Conservation (phyloP, 2,797 vertebrate species). For the Xiphorhynchus erythropygius region DNA sequence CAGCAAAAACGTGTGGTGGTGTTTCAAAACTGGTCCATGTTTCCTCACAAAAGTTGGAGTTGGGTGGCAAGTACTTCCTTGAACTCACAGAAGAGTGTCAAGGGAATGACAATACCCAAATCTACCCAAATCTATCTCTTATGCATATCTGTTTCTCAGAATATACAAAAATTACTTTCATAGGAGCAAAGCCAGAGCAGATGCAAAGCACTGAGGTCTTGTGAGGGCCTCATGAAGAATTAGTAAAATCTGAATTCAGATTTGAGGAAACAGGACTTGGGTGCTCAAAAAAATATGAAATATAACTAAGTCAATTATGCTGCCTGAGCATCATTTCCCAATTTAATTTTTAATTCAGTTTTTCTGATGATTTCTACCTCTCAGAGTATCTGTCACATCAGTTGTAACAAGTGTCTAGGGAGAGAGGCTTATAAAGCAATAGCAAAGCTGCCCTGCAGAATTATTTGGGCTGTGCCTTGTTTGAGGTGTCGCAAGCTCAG, state of each 20-base stretch:
- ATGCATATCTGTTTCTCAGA: not conserved
- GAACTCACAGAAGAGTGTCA: not conserved
- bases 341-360: constrained; percentile 12
- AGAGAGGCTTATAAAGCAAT: not conserved
- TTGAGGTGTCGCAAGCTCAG: not conserved
- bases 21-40: not conserved
- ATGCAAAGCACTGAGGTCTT: not conserved
- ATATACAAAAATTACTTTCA: not conserved
- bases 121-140: not conserved
- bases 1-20: not conserved
- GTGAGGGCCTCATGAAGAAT: not conserved
- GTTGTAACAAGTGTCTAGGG: not conserved
- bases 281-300: not conserved
- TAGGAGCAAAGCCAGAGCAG: not conserved
- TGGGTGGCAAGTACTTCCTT: not conserved
- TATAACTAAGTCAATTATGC: not conserved
- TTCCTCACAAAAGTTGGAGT: not conserved
- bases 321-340: not conserved
- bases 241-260: not conserved
- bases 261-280: not conserved
- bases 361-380: not conserved
- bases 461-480: not conserved
- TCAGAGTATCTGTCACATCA: not conserved
- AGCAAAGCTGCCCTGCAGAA: not conserved
- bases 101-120: not conserved